These are phyloP conservation scores for Ambastaia sidthimunki DNA, from an alignment of 2,797 vertebrate genomes.

Conservation along the genomic window DNA sequence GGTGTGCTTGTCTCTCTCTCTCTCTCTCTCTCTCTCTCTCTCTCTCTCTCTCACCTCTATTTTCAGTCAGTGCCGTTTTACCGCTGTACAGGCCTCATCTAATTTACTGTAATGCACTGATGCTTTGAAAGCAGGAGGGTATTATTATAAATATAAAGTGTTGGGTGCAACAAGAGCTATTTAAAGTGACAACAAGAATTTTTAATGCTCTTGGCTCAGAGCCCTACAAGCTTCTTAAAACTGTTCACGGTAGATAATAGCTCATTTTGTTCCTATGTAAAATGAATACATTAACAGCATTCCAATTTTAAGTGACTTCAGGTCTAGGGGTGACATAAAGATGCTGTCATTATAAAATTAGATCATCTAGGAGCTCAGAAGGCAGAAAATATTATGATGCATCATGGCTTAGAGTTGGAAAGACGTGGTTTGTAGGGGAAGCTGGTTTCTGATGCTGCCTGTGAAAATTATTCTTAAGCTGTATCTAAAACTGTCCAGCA, in stretches of 20 bases:
- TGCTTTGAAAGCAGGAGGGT: slow-evolving; percentile 45
- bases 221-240: background rate
- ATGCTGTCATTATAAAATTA: slow-evolving; percentile 10
- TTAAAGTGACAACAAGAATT: slow-evolving; percentile 49
- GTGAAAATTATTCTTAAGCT: slow-evolving; percentile 55
- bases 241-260: background rate
- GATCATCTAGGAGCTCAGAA: slow-evolving; percentile 10
- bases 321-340: background rate
- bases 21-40: too few species aligned
- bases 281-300: background rate
- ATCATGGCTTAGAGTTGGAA: slow-evolving; percentile 5
- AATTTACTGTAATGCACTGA: slow-evolving; percentile 54
- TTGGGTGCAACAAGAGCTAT: slow-evolving; percentile 26
- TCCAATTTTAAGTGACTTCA: slow-evolving; percentile 3
- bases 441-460: slow-evolving; percentile 3
- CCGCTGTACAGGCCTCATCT: slow-evolving; percentile 46
- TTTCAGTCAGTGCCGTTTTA: slow-evolving; percentile 34
- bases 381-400: slow-evolving; percentile 16
- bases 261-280: background rate
- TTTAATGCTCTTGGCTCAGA: slow-evolving; percentile 15
- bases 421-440: slow-evolving; percentile 34
- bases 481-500: slow-evolving; percentile 56
- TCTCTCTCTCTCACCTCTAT: slow-evolving; percentile 31
- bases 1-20: slow-evolving; percentile 44
- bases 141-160: slow-evolving; percentile 39